These are phyloP conservation scores for Cranoglanis bouderius DNA, from an alignment of 2,113 vertebrate species.

Conservation along the genomic window DNA sequence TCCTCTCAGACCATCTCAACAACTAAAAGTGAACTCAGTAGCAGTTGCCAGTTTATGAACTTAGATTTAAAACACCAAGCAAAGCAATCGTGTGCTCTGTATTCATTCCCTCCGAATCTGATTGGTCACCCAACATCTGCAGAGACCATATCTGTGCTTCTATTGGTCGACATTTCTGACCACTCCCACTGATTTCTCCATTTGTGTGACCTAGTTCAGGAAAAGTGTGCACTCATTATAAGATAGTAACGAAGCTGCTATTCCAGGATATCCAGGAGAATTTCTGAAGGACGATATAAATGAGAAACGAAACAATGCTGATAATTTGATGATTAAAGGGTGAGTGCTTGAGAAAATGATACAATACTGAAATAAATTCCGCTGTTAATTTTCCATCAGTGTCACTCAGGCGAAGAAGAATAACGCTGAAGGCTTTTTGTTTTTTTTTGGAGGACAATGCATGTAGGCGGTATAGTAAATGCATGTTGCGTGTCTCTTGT, in stretches of 20 bases:
- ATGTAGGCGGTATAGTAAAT: conserved; percentile 52
- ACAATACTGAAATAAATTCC: not conserved
- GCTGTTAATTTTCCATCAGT: not conserved
- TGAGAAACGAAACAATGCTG: not conserved
- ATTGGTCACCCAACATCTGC: conserved; percentile 55
- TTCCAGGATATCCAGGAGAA: not conserved
- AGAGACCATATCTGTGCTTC: conserved; percentile 38
- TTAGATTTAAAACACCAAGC: conserved; percentile 2
- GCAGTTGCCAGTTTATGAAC: not conserved
- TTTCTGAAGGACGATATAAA: not conserved
- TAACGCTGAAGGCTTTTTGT: not conserved
- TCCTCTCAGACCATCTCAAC: conserved; percentile 4
- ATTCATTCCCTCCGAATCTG: conserved; percentile 24
- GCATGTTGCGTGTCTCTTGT: conserved; percentile 60
- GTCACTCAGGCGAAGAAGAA: not conserved
- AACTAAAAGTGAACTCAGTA: conserved; percentile 28
- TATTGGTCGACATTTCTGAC: conserved; percentile 46
- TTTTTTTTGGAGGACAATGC: not conserved
- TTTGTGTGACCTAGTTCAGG: conserved; percentile 53
- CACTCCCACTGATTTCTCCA: conserved; percentile 42
- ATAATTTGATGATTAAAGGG: conserved; percentile 2
- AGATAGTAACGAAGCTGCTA: conserved; percentile 13
- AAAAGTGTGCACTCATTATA: conserved; percentile 27
- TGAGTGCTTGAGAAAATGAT: not conserved
- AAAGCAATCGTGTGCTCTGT: conserved; percentile 23